Conservation (phyloP, 2,797 vertebrate species). For the Enteromius trimaculatus region DNA sequence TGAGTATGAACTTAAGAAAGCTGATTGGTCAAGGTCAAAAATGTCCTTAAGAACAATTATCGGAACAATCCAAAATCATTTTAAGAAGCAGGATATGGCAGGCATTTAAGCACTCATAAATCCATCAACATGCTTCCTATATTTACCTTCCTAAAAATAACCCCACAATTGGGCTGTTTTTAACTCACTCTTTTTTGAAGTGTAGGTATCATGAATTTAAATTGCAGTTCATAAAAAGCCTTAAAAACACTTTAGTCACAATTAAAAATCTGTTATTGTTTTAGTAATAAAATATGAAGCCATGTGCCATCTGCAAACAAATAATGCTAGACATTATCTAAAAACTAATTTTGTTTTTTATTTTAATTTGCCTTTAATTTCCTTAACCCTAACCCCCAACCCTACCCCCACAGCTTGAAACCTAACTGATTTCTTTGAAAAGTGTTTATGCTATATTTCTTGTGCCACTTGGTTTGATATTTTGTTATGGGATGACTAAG, state of each 20-base stretch:
- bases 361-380: neutral
- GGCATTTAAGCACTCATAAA: too few species aligned
- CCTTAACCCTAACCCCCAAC: neutral
- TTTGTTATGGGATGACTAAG: neutral
- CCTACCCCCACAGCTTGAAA: neutral
- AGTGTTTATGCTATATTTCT: neutral
- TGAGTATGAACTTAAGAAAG: neutral
- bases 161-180: neutral
- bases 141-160: neutral
- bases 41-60: neutral
- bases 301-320: neutral
- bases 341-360: neutral
- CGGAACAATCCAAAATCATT: neutral
- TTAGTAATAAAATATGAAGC: neutral
- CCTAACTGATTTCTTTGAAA: neutral
- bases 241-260: neutral
- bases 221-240: neutral
- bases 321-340: neutral
- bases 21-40: neutral
- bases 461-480: neutral
- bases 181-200: neutral
- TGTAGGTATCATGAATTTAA: neutral
- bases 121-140: too few species aligned
- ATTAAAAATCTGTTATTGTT: neutral
- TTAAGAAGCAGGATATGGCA: neutral